Base-by-base conservation (phyloP, 2,888 invertebrate genomes). In the Argynnis bischoffii region DNA sequence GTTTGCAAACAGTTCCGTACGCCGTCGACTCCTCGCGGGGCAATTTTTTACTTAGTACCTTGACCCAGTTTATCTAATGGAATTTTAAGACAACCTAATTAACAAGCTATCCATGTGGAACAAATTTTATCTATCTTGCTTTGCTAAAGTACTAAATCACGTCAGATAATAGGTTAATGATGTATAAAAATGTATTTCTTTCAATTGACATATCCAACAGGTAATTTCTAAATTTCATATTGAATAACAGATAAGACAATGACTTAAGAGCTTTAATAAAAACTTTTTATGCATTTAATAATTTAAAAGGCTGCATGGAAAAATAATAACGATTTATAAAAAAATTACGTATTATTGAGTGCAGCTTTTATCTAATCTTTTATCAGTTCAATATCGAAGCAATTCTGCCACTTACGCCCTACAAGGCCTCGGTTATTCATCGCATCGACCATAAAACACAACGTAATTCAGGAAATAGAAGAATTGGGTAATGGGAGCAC, bases 371-470 rank as follows among this genome's bases (percentile, higher is more conserved):
- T 92, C 92, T 91, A 77, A 90, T 90, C 91, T 82, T 78, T 82
- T 90, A 92, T 88, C 90, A 81, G 83, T 81, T 81, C 85, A 89
- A 90, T 91, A 89, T 88, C 85, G 86, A 84, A 83, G 85, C 79
- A 82, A 83, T 84, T 78, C 83, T 78, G 79, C 83, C 80, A 76
- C 74, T 74, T 71, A 75, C 76, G 63, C 75, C 74, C 73, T 69
- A 76, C 76, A 65, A 73, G 75, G 69, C 75, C 74, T 74, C 72
- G 71, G 75, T 61, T 69, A 67, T 75, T 70, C 66, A 70, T 67
- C 57, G 55, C 35, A 66, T 61, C n/a, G 21, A 69, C 67, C 57
- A 67, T 67, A 70, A 63, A 67, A 69, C 63, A 59, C 46, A 59
- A 50, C 18, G 46, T 35, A 55, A 55, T 63, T 60, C 65, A 64